Percentiles rank a stretch among this genome's conserved stretches.
phyloP scores from a whole-genome alignment of 2,888 invertebrate genomes.

The Spicauda simplicius region DNA sequence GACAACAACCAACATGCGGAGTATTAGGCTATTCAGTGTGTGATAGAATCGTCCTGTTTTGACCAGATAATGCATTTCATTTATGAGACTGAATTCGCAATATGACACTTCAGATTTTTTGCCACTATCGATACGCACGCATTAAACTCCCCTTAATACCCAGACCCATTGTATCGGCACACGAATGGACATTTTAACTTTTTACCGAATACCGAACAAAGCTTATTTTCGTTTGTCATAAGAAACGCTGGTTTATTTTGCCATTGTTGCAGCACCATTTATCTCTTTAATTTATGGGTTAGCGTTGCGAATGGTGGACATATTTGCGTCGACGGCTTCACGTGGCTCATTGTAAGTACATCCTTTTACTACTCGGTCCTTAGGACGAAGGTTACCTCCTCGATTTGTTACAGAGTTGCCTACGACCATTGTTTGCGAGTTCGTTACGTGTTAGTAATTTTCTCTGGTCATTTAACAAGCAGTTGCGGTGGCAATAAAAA shows the following conservation, averaged over 20 bases:
- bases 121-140: slow-evolving; percentile 56
- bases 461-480: slow-evolving; percentile 66
- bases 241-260: slow-evolving; percentile 77
- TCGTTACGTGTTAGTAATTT: slow-evolving; percentile 72
- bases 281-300: slow-evolving; percentile 81
- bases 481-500: slow-evolving; percentile 68
- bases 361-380: slow-evolving; percentile 43
- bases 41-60: slow-evolving; percentile 15
- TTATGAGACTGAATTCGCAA: slow-evolving; percentile 54
- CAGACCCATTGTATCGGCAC: slow-evolving; percentile 62
- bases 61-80: slow-evolving; percentile 2
- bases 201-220: slow-evolving; percentile 70
- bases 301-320: slow-evolving; percentile 75
- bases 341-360: slow-evolving; percentile 58
- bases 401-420: slow-evolving; percentile 70
- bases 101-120: slow-evolving; percentile 64
- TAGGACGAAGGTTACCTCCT: slow-evolving; percentile 43
- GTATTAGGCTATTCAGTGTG: too few species aligned
- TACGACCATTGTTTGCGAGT: slow-evolving; percentile 70
- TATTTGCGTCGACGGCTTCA: slow-evolving; percentile 66
- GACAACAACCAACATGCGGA: background rate
- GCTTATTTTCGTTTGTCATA: slow-evolving; percentile 75
- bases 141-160: slow-evolving; percentile 70
- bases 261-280: slow-evolving; percentile 81
- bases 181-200: slow-evolving; percentile 73